Evolutionary conservation across 2,888 invertebrate species (phyloP).

Genomic region (Campoplex capitator): DNA sequence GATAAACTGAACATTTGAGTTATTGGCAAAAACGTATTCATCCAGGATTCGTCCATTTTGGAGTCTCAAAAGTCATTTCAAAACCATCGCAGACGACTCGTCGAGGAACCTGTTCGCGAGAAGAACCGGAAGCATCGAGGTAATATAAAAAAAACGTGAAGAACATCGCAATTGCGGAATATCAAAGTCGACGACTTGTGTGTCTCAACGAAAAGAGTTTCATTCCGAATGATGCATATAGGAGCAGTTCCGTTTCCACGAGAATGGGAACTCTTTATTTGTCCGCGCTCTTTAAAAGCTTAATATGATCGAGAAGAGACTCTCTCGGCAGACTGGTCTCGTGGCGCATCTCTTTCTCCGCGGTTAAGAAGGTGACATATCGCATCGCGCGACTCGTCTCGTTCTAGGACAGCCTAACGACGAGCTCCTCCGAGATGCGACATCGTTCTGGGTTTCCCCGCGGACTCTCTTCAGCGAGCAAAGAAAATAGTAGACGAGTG

Average conservation of each 20-base stretch:
- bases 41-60: too few relatives aligned
- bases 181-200: slow-evolving; percentile 41
- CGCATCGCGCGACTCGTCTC: slow-evolving; percentile 70
- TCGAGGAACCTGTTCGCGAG: slow-evolving; percentile 32
- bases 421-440: slow-evolving; percentile 71
- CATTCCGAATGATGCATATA: slow-evolving; percentile 11
- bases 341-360: slow-evolving; percentile 33
- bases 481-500: slow-evolving; percentile 15
- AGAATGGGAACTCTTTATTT: slow-evolving; percentile 47
- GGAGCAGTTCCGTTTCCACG: slow-evolving; percentile 50
- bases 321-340: slow-evolving; percentile 58
- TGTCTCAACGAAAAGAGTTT: slow-evolving; percentile 33
- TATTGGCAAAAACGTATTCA: too few relatives aligned
- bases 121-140: slow-evolving; percentile 44
- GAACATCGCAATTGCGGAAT: neutral
- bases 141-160: neutral
- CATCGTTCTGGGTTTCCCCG: slow-evolving; percentile 75
- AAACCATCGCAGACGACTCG: neutral
- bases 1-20: too few relatives aligned
- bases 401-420: slow-evolving; percentile 79
- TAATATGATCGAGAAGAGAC: slow-evolving; percentile 31
- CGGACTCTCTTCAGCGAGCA: slow-evolving; percentile 67
- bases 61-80: neutral
- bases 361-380: slow-evolving; percentile 20
- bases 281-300: slow-evolving; percentile 8